Conservation (phyloP, 2,888 invertebrate genomes). For the Protonemura montana region DNA sequence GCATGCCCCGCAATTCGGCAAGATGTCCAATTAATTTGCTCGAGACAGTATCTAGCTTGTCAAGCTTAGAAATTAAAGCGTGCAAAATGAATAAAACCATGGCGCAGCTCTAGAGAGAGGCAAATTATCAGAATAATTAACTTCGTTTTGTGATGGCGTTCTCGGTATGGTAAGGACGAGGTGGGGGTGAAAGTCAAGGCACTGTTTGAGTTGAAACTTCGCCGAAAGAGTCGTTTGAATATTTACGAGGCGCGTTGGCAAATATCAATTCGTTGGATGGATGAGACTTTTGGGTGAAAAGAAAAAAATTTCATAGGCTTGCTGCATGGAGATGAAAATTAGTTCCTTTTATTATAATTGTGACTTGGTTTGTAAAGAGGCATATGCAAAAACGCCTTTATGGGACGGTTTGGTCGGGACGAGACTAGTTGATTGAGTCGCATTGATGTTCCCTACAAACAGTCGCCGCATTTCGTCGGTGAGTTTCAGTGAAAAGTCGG, state of each 20-base stretch:
- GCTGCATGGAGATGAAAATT: not conserved
- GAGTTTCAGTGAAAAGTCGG: no score
- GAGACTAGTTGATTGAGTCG: no score
- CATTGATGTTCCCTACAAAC: no score
- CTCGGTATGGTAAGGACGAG: not conserved
- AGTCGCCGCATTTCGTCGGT: no score
- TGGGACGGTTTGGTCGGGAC: no score
- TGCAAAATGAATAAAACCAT: not conserved
- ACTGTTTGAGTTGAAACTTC: not conserved
- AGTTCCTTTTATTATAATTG: not conserved
- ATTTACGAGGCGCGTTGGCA: not conserved
- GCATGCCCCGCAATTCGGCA: not conserved
- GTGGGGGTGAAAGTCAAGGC: not conserved
- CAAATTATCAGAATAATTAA: slow-evolving; percentile 12
- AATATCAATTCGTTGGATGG: not conserved
- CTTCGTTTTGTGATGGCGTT: not conserved
- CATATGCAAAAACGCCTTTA: no score
- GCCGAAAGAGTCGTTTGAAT: not conserved
- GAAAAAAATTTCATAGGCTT: not conserved
- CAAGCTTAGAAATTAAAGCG: not conserved
- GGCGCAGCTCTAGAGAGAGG: not conserved
- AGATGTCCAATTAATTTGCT: slow-evolving; percentile 3
- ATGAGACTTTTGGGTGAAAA: not conserved
- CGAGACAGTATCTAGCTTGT: not conserved
- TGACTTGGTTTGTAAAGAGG: not conserved